Evolutionary conservation across 2,888 invertebrate species (phyloP), one percentile per base, ranked within the genome.

Genomic region (Athalia rosae): DNA sequence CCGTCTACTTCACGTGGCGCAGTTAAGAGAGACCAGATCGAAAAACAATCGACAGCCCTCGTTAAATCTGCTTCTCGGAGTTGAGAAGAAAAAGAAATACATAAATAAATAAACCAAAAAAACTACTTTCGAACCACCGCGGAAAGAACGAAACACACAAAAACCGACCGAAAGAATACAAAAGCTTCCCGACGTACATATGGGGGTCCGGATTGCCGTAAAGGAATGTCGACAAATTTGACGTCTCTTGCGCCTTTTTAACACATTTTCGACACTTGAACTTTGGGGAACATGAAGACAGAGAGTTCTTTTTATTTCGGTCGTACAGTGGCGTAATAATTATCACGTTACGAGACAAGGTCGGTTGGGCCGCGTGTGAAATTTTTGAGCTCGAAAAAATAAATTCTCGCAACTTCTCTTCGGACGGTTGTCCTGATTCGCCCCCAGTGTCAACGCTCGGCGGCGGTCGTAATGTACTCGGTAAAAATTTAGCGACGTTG

Each of bases 31-130:
- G 11, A 58, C 56, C 4, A n/a, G 45, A 58, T 71, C 58, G 71
- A 71, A 56, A 58, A 71, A 71, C 58, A 45, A 56, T 71, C 58
- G 58, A 45, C 58, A 45, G 71, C 6, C 50, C 15, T 56, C 58
- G 71, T 71, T 58, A 71, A 71, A 4, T 41, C n/a, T 7, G 11
- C 7, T 2, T 64, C 64, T 11, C n/a, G 45, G n/a, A 43, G 7
- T n/a, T n/a, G n/a, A 6, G 63, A 63, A 4, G 11, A n/a, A 58
- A 43, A 63, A 15, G 4, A 7, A 67, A 43, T 0, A 28, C n/a
- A n/a, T n/a, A n/a, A n/a, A n/a, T n/a, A n/a, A n/a, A n/a, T n/a
- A n/a, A n/a, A n/a, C n/a, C n/a, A 2, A 50, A 41, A 4, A 67
- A 28, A 53, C 50, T 28, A 67, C 3, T 67, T 9, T 67, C 50